Evolutionary conservation across 2,888 invertebrate species (phyloP).

Genomic region (Iphiclides podalirius): DNA sequence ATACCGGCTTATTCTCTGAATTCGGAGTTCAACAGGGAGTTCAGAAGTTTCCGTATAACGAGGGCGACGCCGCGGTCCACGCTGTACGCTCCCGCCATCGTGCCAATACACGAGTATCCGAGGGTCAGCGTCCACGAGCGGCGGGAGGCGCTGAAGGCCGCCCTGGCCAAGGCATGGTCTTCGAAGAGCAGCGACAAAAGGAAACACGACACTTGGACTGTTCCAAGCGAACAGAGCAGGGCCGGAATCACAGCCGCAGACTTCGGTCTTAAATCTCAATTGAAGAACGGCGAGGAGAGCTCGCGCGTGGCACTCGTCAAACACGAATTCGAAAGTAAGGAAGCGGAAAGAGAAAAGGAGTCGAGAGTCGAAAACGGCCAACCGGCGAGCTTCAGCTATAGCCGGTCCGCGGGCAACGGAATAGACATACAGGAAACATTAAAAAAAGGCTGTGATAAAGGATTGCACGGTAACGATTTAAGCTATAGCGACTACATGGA

Average conservation of each 20-base stretch:
- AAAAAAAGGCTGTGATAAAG: constrained; percentile 77
- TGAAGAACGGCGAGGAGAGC: constrained; percentile 53
- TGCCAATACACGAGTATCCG: constrained; percentile 82
- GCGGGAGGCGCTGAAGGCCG: constrained; percentile 74
- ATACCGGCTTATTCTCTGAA: constrained; percentile 82
- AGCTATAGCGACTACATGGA: constrained; percentile 71
- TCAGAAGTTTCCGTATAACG: constrained; percentile 79
- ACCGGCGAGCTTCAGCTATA: constrained; percentile 60
- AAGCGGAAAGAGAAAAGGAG: constrained; percentile 57
- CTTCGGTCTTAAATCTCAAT: constrained; percentile 55
- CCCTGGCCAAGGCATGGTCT: constrained; percentile 74
- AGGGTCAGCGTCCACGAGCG: constrained; percentile 79
- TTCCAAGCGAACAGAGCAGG: constrained; percentile 61
- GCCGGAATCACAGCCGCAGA: constrained; percentile 59
- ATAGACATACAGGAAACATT: constrained; percentile 73
- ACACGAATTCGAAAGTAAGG: constrained; percentile 71
- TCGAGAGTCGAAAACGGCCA: constrained; percentile 55
- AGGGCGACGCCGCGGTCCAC: constrained; percentile 74
- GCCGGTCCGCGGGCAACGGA: constrained; percentile 61
- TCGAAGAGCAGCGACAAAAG: constrained; percentile 68
- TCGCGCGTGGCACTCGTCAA: constrained; percentile 67
- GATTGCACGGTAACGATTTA: constrained; percentile 72
- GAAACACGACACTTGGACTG: constrained; percentile 72
- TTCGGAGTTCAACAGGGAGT: constrained; percentile 82
- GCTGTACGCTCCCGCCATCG: constrained; percentile 76